phyloP scores from a whole-genome alignment of 2,888 invertebrate genomes.

The Cetonia aurata region DNA sequence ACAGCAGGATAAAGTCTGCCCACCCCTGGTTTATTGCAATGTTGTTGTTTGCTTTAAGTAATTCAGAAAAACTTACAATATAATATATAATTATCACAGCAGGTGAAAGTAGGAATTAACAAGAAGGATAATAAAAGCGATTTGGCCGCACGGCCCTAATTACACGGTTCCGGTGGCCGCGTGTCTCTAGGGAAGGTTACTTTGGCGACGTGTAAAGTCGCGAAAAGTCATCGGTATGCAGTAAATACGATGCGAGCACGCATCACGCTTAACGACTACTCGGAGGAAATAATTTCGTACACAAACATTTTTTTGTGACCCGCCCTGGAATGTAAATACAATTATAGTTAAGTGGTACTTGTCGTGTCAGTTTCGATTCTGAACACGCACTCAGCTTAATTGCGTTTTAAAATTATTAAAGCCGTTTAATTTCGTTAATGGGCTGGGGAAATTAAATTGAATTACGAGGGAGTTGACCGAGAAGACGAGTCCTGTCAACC shows the following conservation, averaged over 20 bases:
- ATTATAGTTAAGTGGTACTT: constrained; percentile 22
- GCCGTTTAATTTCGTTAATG: constrained; percentile 22
- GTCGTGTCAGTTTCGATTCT: constrained; percentile 2
- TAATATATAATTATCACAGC: constrained; percentile 3
- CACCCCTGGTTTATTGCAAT: too few species aligned
- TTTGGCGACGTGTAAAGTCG: constrained; percentile 21
- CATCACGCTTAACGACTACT: constrained; percentile 15
- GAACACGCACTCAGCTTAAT: constrained; percentile 11
- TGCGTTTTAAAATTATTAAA: constrained; percentile 23
- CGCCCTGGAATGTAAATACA: constrained; percentile 18
- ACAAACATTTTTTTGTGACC: constrained; percentile 26
- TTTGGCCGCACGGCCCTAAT: too few species aligned
- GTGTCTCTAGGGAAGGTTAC: constrained; percentile 3
- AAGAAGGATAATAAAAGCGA: not conserved
- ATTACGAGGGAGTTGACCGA: not conserved
- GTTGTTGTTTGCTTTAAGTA: not conserved
- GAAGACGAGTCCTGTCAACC: not conserved
- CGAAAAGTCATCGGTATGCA: constrained; percentile 7
- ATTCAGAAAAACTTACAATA: not conserved
- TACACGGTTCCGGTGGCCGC: too few species aligned
- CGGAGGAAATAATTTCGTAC: constrained; percentile 17
- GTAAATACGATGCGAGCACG: constrained; percentile 14
- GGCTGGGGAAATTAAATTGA: not conserved
- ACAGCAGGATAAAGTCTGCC: too few species aligned
- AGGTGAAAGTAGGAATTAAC: constrained; percentile 20